Evolutionary conservation across 2,888 invertebrate species (phyloP), one percentile per base, ranked within the genome.

Genomic region (Trachelus stipa): DNA sequence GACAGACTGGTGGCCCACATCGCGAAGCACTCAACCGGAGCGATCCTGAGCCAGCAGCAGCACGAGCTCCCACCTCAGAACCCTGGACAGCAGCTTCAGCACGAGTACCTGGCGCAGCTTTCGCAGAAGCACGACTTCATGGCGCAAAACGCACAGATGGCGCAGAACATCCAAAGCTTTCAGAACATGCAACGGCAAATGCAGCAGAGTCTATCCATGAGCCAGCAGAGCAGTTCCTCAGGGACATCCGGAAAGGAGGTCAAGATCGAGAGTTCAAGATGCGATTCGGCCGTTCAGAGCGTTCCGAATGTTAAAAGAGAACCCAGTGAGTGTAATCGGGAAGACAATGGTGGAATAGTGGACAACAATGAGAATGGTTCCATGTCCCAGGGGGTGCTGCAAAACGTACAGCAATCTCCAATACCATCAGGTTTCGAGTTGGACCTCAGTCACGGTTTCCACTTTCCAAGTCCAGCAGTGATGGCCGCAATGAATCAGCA

Each of bases 1-100:
- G 94, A 95, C 79, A 93, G 95, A 77, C 91, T 96, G 73, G 93
- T 95, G 37, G 93, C 94, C 0, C 96, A 96, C 91, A 93, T 96
- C 68, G 93, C 94, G 30, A 96, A 96, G 88, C 96, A 96, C 89
- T 94, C 93, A 84, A 93, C 93, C 34, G 93, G 94, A 23, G 93
- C 93, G 12, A 91, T 94, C 68, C 92, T 93, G 81, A 91, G 92
- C 79, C 92, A 92, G 79, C 91, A 91, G 69, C 91, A 91, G 73
- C 90, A 90, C 74, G 88, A 89, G 30, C 85, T 91, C 78, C 88
- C 90, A 79, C 86, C 87, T 3, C 84, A 81, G 40, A 90, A 90
- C 80, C 85, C 87, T 35, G 85, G 86, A 37, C 87, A 87, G 30
- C 80, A 85, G 69, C 79, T 84, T 76, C 88, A 84, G 78, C 90